Percentiles rank a stretch among this genome's conserved stretches.
These are phyloP conservation scores for Rhodophaea formosa DNA, from an alignment of 2,888 invertebrate species.

Conservation along the genomic window DNA sequence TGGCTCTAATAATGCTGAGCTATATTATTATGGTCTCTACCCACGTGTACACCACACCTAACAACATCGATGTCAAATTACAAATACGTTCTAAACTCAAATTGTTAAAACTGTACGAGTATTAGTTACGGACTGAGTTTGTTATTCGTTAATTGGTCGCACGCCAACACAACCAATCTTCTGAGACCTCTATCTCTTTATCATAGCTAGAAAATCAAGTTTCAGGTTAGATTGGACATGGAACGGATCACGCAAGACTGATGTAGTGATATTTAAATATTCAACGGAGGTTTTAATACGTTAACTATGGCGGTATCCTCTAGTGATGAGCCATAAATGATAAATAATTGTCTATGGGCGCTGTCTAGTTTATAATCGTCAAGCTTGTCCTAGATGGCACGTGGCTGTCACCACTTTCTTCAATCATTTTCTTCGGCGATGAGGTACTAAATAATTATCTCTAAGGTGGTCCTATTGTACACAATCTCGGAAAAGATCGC, in stretches of 20 bases:
- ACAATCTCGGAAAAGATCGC: background rate
- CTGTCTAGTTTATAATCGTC: background rate
- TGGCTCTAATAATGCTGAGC: too few species aligned
- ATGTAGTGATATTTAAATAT: slow-evolving; percentile 67
- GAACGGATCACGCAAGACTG: slow-evolving; percentile 43
- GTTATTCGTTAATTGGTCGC: slow-evolving; percentile 75
- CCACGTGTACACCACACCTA: slow-evolving; percentile 42
- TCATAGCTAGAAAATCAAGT: slow-evolving; percentile 7
- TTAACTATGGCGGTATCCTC: slow-evolving; percentile 67
- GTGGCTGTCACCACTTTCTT: slow-evolving; percentile 5
- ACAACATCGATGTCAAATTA: slow-evolving; percentile 65
- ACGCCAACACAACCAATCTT: slow-evolving; percentile 46
- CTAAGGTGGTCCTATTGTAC: background rate
- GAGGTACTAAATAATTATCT: background rate
- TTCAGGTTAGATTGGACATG: slow-evolving; percentile 30
- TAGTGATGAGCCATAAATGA: slow-evolving; percentile 68
- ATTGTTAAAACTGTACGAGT: slow-evolving; percentile 79
- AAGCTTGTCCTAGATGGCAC: slow-evolving; percentile 10
- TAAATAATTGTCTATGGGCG: slow-evolving; percentile 49
- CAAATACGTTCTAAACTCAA: slow-evolving; percentile 63
- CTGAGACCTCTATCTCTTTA: slow-evolving; percentile 28
- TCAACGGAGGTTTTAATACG: slow-evolving; percentile 64
- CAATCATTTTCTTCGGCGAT: too few species aligned
- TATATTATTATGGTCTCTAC: too few species aligned
- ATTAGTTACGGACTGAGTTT: slow-evolving; percentile 74